phyloP scores from a whole-genome alignment of 2,113 vertebrate genomes.

The Romanogobio albipinnatus region DNA sequence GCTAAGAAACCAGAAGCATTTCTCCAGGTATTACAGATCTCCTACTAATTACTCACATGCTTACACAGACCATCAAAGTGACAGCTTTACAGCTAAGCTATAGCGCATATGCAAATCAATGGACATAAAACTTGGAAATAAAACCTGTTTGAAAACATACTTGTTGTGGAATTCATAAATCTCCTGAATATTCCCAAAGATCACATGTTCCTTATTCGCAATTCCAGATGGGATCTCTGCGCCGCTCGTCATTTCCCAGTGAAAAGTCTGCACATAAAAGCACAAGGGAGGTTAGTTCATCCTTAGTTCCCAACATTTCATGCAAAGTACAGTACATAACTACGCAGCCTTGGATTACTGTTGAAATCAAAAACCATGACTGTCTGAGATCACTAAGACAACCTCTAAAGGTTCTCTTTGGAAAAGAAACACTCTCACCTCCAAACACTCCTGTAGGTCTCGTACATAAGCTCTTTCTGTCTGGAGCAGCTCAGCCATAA shows the following conservation, averaged over 20 bases:
- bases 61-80: constrained; percentile 16
- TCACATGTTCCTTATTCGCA: constrained; percentile 91
- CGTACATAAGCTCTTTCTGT: constrained; percentile 96
- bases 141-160: constrained; percentile 73
- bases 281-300: constrained; percentile 4
- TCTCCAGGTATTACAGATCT: background rate
- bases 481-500: constrained; percentile 98
- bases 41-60: background rate
- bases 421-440: constrained; percentile 77
- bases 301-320: background rate
- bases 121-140: background rate
- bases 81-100: background rate
- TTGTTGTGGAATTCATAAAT: constrained; percentile 99
- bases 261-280: constrained; percentile 85
- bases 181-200: constrained; percentile 99
- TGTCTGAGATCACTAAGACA: background rate
- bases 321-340: background rate
- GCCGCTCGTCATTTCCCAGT: constrained; percentile 99
- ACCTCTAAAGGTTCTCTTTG: background rate
- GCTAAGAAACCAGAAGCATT: background rate
- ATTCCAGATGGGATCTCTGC: constrained; percentile 93
- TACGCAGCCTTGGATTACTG: background rate
- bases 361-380: background rate
- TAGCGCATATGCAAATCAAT: background rate
- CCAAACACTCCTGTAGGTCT: constrained; percentile 96